Percentiles rank a stretch among this genome's conserved stretches.
phyloP scores from a whole-genome alignment of 2,888 invertebrate species.

The Stenichneumon culpator region DNA sequence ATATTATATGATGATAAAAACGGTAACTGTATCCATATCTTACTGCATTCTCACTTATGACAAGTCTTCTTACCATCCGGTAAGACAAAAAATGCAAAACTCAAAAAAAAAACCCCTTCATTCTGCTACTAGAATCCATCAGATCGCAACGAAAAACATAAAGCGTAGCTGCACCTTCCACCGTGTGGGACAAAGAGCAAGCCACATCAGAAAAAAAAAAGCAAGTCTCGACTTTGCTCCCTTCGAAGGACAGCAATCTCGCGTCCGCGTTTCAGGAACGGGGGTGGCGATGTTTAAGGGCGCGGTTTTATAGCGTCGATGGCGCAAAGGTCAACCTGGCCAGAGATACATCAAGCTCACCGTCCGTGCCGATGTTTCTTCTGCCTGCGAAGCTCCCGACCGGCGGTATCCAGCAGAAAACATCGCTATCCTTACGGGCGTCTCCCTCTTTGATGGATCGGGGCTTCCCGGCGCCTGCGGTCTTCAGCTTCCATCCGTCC shows the following conservation, averaged over 20 bases:
- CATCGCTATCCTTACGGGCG: conserved; percentile 66
- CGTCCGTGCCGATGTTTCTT: conserved; percentile 29
- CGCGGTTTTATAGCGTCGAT: conserved; percentile 81
- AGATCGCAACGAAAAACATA: background rate
- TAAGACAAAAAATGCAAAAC: background rate
- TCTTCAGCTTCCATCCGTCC: conserved; percentile 51
- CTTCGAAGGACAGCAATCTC: conserved; percentile 33
- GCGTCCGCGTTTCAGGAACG: conserved; percentile 69
- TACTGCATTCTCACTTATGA: too few species aligned
- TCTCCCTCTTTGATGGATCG: conserved; percentile 78
- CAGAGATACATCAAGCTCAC: conserved; percentile 79
- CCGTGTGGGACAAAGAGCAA: background rate
- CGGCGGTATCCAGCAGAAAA: background rate
- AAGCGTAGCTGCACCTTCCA: background rate
- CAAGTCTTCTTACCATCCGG: too few species aligned
- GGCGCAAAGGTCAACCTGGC: conserved; percentile 82
- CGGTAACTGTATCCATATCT: too few species aligned
- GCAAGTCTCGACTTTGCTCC: conserved; percentile 15
- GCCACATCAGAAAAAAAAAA: conserved; percentile 3
- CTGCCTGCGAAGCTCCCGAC: conserved; percentile 23
- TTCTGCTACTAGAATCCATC: background rate
- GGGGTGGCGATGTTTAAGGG: conserved; percentile 81
- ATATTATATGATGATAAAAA: too few species aligned
- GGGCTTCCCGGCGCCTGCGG: conserved; percentile 60
- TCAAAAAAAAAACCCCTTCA: background rate